Conservation (phyloP, 2,113 vertebrate genomes). For the Jacana jacana region DNA sequence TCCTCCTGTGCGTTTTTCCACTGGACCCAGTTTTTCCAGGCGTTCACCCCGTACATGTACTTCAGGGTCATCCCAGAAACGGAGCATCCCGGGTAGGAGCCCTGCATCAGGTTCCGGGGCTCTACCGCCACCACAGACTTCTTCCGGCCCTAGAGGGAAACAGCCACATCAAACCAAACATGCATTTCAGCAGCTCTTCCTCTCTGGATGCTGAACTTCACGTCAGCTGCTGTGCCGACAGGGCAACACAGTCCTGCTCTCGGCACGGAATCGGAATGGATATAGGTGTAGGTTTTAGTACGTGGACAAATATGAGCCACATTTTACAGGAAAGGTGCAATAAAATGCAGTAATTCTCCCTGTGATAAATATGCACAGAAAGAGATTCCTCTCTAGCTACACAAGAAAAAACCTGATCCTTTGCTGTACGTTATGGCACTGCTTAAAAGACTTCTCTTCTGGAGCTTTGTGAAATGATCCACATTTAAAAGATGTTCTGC, state of each 20-base stretch:
- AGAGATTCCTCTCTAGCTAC: neutral
- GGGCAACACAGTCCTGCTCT: neutral
- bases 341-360: neutral
- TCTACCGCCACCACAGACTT: conserved; percentile 75
- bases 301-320: neutral
- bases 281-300: neutral
- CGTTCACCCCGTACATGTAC: conserved; percentile 91
- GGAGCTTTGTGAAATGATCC: neutral
- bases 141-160: conserved; percentile 78
- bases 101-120: conserved; percentile 68
- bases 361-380: neutral
- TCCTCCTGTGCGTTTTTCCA: conserved; percentile 89
- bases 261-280: neutral
- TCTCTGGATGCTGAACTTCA: neutral
- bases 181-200: neutral
- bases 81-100: conserved; percentile 76
- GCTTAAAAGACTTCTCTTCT: neutral
- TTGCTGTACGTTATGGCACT: neutral
- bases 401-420: neutral
- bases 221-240: neutral
- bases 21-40: conserved; percentile 95
- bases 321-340: neutral
- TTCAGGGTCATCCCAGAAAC: conserved; percentile 84
- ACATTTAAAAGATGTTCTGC: neutral
- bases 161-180: neutral